These are phyloP conservation scores for Campoletis sonorensis DNA, from an alignment of 1,140 invertebrate species.

Conservation along the genomic window DNA sequence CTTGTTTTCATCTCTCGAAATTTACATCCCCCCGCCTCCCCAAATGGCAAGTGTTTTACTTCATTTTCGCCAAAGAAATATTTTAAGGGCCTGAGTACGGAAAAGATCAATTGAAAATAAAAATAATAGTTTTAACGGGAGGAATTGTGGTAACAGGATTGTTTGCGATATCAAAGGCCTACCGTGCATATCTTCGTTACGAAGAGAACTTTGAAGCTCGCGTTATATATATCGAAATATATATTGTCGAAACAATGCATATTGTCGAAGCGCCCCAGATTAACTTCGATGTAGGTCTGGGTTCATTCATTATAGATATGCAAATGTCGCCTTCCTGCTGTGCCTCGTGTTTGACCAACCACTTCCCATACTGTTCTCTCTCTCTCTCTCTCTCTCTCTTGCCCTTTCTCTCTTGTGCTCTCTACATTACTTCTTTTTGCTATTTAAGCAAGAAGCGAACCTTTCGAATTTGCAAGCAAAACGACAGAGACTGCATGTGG, in stretches of 20 bases:
- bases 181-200: not conserved
- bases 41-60: no score
- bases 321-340: conserved; percentile 45
- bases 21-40: no score
- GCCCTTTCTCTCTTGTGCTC: no score
- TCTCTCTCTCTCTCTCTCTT: not conserved
- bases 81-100: not conserved
- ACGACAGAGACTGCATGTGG: conserved; percentile 23
- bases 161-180: conserved; percentile 10
- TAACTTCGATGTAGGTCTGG: conserved; percentile 46
- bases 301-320: conserved; percentile 46
- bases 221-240: conserved; percentile 29
- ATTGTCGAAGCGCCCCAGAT: conserved; percentile 46
- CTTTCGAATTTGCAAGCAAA: conserved; percentile 44
- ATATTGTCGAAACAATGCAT: conserved; percentile 36
- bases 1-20: not conserved
- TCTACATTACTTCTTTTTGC: not conserved
- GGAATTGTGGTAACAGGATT: no score
- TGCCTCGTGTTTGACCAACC: conserved; percentile 32
- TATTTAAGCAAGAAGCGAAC: not conserved
- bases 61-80: not conserved
- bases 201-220: not conserved
- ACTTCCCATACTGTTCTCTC: conserved; percentile 7
- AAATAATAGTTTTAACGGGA: not conserved
- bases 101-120: not conserved